These are phyloP conservation scores for Lepisosteus osseus DNA, from an alignment of 2,113 vertebrate species.

Conservation along the genomic window DNA sequence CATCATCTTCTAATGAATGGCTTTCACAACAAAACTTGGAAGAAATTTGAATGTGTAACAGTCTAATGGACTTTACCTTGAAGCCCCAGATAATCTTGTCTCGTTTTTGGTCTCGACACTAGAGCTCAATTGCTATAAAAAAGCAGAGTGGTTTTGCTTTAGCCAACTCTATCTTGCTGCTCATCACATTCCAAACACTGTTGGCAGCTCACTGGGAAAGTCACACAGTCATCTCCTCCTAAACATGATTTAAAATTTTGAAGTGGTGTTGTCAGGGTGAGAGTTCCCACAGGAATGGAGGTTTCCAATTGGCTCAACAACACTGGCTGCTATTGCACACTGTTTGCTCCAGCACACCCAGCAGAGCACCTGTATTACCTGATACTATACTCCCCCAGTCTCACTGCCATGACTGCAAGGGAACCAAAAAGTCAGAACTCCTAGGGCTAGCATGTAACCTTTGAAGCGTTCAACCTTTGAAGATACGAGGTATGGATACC, in stretches of 20 bases:
- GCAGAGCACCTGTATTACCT: slow-evolving; percentile 39
- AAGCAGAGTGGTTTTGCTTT: too few species aligned
- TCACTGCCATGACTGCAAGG: background rate
- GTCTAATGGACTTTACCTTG: background rate
- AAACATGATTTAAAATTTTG: background rate
- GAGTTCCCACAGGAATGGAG: slow-evolving; percentile 39
- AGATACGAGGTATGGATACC: too few species aligned
- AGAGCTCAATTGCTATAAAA: too few species aligned
- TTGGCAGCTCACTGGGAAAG: too few species aligned
- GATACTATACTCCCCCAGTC: slow-evolving; percentile 33
- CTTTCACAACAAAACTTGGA: background rate
- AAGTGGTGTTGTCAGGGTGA: background rate
- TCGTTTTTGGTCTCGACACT: too few species aligned
- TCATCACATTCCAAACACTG: too few species aligned
- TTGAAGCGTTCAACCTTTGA: background rate
- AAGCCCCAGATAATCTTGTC: too few species aligned
- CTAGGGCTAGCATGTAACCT: background rate
- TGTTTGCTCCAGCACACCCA: slow-evolving; percentile 38
- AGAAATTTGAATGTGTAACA: background rate
- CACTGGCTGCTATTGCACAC: slow-evolving; percentile 38
- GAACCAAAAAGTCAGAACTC: background rate
- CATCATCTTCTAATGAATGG: background rate
- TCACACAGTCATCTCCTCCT: too few species aligned
- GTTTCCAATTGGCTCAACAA: slow-evolving; percentile 42
- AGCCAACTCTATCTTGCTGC: too few species aligned